phyloP scores from a whole-genome alignment of 2,888 invertebrate species.

The Microctonus brassicae region DNA sequence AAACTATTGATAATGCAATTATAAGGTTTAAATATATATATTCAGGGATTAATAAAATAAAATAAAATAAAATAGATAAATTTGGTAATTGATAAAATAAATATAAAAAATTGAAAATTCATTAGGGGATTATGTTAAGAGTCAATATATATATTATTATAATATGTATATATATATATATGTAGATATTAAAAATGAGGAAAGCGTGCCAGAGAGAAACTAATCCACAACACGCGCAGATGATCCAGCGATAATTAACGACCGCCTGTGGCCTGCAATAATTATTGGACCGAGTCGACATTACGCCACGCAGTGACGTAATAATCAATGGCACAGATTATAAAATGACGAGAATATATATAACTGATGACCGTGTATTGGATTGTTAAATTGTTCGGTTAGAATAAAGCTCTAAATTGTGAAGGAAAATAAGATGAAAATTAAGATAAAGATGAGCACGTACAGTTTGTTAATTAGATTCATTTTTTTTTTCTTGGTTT shows the following conservation, averaged over 20 bases:
- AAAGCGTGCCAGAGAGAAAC: conserved; percentile 11
- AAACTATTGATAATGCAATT: conserved; percentile 7
- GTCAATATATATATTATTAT: too few species aligned
- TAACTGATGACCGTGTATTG: not conserved
- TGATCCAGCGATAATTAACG: conserved; percentile 22
- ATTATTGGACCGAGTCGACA: conserved; percentile 16
- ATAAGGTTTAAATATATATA: not conserved
- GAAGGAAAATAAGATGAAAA: not conserved
- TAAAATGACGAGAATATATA: not conserved
- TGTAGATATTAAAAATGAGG: not conserved
- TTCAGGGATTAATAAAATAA: not conserved
- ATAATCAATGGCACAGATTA: conserved; percentile 14
- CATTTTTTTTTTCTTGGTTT: not conserved
- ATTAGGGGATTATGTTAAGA: conserved; percentile 11
- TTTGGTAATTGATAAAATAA: too few species aligned
- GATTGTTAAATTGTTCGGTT: not conserved
- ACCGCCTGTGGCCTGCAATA: conserved; percentile 26
- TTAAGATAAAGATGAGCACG: not conserved
- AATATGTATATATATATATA: too few species aligned
- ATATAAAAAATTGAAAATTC: too few species aligned
- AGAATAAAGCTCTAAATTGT: not conserved
- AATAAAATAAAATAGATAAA: not conserved
- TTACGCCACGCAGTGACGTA: conserved; percentile 12
- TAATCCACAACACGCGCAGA: conserved; percentile 22
- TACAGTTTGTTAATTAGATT: conserved; percentile 23